Evolutionary conservation across 2,797 vertebrate genomes (phyloP).

Genomic region (Pachyuromys duprasi): DNA sequence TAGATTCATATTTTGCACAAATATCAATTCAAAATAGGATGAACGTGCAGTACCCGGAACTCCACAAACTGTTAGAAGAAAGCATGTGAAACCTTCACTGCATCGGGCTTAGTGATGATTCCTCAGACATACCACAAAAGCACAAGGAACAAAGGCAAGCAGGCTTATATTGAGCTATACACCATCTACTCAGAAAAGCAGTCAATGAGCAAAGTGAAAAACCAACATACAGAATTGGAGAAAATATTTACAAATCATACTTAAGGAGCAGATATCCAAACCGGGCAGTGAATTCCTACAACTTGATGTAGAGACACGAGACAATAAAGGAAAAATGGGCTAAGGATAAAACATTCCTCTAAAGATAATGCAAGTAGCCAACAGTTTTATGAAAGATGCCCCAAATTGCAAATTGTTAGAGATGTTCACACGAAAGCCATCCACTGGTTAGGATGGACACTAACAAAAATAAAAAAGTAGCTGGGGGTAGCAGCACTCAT

Average conservation of each 20-base stretch:
- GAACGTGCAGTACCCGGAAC: not conserved
- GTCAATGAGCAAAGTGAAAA: not conserved
- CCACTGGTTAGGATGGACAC: not conserved
- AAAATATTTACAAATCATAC: not conserved
- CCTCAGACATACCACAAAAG: not conserved
- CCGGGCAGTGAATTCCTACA: not conserved
- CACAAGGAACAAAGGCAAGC: not conserved
- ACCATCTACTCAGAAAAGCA: not conserved
- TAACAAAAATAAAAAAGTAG: not conserved
- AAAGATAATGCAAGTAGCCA: not conserved
- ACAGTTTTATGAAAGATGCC: not conserved
- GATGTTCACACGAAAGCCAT: not conserved
- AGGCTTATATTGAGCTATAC: not conserved
- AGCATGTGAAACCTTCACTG: not conserved
- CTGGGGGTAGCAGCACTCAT: not conserved
- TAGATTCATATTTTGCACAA: not conserved
- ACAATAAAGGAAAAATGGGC: not conserved
- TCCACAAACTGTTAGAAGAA: not conserved
- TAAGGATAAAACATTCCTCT: not conserved
- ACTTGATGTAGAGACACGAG: not conserved
- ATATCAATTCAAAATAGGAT: not conserved
- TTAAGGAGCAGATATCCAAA: not conserved
- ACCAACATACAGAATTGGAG: not conserved
- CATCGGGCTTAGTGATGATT: not conserved
- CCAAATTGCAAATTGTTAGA: not conserved